Base-by-base conservation (phyloP, 2,113 vertebrate genomes). In the Morone chrysops region DNA sequence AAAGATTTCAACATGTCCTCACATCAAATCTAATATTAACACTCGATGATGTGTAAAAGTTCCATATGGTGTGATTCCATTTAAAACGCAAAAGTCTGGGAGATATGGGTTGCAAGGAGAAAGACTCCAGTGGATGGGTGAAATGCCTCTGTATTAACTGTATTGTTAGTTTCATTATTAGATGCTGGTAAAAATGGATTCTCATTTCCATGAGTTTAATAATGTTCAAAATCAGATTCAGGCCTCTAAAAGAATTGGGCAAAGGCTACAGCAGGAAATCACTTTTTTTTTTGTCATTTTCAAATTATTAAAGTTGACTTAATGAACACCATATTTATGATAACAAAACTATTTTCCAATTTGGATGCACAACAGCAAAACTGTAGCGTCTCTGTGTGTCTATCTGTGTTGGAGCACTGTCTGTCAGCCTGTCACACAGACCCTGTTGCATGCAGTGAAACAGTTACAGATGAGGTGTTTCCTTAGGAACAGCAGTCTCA, bases 201-300 rank as follows among this genome's bases (percentile, higher is more conserved):
- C 71, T 89, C 59, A 82, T 86, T 75, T 84, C 43, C 17, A 66
- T 63, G 62, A 83, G 36, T 84, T 77, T 88, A 87, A 88, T 89
- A 89, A 83, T 75, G 25, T 47, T 71, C 41, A 41, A 68, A 85
- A 92, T 91, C 88, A 61, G 43, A 82, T 86, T 82, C 75, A 38
- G 40, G 22, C 50, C 38, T 76, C 36, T 48, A 25, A 67, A 73
- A 72, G 87, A 78, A 80, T 87, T 60, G 25, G 48, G 31, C 10
- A 36, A 63, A 22, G 74, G 65, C 69, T 51, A 60, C 25, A 41
- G 20, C 86, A 86, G 84, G 84, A 92, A 87, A 89, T 86, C 45
- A 85, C n/a, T 78, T 60, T 75, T 69, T 68, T 75, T 76, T 69
- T 75, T 62, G 43, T 85, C 50, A 76, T 61, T 74, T 81, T 57